Evolutionary conservation across 2,888 invertebrate genomes (phyloP).

Genomic region (Euplexia lucipara): DNA sequence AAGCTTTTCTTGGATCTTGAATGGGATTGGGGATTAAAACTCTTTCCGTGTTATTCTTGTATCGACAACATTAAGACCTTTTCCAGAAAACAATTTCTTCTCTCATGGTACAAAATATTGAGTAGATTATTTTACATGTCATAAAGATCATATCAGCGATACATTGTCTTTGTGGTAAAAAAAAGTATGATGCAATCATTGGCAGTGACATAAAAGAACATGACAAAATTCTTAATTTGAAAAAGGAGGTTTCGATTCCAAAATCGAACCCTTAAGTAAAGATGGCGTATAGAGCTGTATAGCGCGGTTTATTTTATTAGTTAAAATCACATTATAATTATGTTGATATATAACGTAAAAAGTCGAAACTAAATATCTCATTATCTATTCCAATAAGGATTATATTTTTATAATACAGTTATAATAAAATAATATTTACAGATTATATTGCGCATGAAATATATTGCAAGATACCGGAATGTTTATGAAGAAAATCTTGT

Average conservation of each 20-base stretch:
- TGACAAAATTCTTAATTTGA: not conserved
- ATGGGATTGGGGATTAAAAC: too few relatives aligned
- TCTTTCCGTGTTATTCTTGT: too few relatives aligned
- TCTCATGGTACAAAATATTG: slow-evolving; percentile 8
- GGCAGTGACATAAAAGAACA: not conserved
- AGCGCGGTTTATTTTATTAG: not conserved
- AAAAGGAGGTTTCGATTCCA: too few relatives aligned
- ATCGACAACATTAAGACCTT: too few relatives aligned
- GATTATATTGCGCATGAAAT: slow-evolving; percentile 50
- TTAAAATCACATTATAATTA: not conserved
- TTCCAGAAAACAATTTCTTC: not conserved
- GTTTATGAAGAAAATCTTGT: slow-evolving; percentile 36
- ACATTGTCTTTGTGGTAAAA: not conserved
- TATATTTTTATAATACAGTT: slow-evolving; percentile 28
- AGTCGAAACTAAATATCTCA: slow-evolving; percentile 9
- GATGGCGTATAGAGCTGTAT: not conserved
- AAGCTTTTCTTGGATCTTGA: too few relatives aligned
- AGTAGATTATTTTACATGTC: not conserved
- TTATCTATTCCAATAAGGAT: slow-evolving; percentile 10
- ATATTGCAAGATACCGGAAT: slow-evolving; percentile 29
- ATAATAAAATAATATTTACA: slow-evolving; percentile 40
- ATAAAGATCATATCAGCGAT: slow-evolving; percentile 4
- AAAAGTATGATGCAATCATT: not conserved
- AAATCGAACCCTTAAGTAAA: not conserved
- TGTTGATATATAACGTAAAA: slow-evolving; percentile 6